These are phyloP conservation scores for Podarcis siculus DNA, from an alignment of 2,797 vertebrate species.

Conservation along the genomic window DNA sequence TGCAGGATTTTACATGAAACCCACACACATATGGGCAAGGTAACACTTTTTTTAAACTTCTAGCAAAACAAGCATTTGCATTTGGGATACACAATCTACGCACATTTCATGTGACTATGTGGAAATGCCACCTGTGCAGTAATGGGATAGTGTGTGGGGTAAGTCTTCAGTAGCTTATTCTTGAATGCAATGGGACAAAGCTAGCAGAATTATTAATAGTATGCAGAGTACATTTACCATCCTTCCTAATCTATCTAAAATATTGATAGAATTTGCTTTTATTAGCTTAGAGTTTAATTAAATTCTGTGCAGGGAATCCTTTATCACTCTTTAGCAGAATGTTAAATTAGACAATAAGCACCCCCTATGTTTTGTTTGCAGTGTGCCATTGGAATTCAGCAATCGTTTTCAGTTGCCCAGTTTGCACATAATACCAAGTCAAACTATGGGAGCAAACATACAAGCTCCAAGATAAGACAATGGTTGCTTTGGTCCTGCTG, in stretches of 20 bases:
- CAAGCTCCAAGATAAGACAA: too few species aligned
- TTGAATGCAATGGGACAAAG: not conserved
- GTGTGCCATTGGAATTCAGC: not conserved
- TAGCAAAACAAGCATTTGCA: not conserved
- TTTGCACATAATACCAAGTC: too few species aligned
- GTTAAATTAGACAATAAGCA: not conserved
- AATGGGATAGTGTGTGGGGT: not conserved
- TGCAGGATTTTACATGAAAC: not conserved
- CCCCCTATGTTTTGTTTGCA: not conserved
- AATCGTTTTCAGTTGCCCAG: too few species aligned
- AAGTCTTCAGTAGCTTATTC: not conserved
- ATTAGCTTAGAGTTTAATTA: not conserved
- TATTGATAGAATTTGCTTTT: not conserved
- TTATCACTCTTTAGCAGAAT: not conserved
- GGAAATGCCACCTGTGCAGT: not conserved
- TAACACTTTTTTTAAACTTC: not conserved
- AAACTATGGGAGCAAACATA: too few species aligned
- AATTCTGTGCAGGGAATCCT: not conserved
- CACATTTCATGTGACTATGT: not conserved
- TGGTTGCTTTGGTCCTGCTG: too few species aligned
- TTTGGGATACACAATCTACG: not conserved
- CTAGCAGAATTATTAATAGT: not conserved
- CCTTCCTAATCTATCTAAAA: not conserved
- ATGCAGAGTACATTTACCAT: not conserved
- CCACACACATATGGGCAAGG: not conserved